Evolutionary conservation across 1,140 invertebrate genomes (phyloP).

Genomic region (Temnothorax longispinosus): DNA sequence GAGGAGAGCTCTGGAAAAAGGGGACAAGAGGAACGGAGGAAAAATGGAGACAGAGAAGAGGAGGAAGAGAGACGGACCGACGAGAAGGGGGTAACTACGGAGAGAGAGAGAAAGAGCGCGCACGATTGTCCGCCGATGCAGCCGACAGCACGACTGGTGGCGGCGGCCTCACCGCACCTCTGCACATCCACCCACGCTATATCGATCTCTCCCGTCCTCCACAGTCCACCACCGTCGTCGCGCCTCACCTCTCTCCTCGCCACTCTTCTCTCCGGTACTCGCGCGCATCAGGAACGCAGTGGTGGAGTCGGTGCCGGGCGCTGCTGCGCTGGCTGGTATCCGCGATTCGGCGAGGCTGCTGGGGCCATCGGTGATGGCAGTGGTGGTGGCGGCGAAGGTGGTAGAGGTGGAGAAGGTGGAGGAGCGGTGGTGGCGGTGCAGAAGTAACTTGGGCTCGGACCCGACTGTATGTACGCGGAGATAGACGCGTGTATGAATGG

Average conservation of each 20-base stretch:
- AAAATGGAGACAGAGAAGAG: background rate
- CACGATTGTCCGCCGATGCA: slow-evolving; percentile 77
- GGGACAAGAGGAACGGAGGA: background rate
- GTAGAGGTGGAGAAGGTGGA: slow-evolving; percentile 30
- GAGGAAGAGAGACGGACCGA: background rate
- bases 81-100: background rate
- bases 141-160: slow-evolving; percentile 82
- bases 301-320: slow-evolving; percentile 37
- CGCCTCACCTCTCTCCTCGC: slow-evolving; percentile 20
- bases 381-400: slow-evolving; percentile 55
- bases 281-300: slow-evolving; percentile 27
- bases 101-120: slow-evolving; percentile 37
- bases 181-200: slow-evolving; percentile 84
- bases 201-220: slow-evolving; percentile 81
- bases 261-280: slow-evolving; percentile 4
- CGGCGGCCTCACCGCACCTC: slow-evolving; percentile 79
- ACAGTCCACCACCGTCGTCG: slow-evolving; percentile 59
- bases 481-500: slow-evolving; percentile 30
- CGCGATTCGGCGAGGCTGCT: slow-evolving; percentile 37
- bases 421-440: slow-evolving; percentile 53
- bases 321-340: slow-evolving; percentile 45
- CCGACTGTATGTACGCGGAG: background rate
- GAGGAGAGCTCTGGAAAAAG: background rate
- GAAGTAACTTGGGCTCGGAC: slow-evolving; percentile 27
- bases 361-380: slow-evolving; percentile 33